Conservation (phyloP, 2,113 vertebrate species). For the Dromiciops gliroides region DNA sequence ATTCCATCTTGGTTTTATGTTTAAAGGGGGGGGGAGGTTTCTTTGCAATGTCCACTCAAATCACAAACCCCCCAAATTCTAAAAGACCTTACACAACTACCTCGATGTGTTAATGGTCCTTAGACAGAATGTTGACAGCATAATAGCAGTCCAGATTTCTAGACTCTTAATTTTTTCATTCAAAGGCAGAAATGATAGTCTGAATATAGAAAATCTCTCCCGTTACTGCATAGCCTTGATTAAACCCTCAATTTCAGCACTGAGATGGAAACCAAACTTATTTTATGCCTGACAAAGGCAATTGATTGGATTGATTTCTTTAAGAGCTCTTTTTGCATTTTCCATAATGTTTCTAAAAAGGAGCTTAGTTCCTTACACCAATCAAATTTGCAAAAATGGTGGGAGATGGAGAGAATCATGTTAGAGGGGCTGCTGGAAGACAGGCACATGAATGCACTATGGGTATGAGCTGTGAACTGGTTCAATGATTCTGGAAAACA, state of each 20-base stretch:
- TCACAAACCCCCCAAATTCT: slow-evolving; percentile 39
- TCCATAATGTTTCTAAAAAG: slow-evolving; percentile 43
- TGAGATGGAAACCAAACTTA: slow-evolving; percentile 36
- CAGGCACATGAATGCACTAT: not conserved
- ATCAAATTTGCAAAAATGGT: not conserved
- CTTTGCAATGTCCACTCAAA: slow-evolving; percentile 41
- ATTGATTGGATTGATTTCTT: slow-evolving; percentile 47
- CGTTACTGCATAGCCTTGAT: slow-evolving; percentile 1
- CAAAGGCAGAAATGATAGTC: slow-evolving; percentile 17
- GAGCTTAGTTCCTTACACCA: not conserved
- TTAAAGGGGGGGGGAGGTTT: not conserved
- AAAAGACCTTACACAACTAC: slow-evolving; percentile 50
- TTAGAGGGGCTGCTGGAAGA: not conserved
- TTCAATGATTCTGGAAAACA: not conserved
- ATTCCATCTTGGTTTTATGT: not conserved
- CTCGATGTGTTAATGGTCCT: slow-evolving; percentile 42
- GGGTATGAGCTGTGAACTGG: not conserved
- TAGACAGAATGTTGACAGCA: slow-evolving; percentile 16
- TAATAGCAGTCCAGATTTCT: slow-evolving; percentile 46
- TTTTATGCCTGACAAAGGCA: slow-evolving; percentile 32
- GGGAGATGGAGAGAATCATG: not conserved
- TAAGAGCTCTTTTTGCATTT: slow-evolving; percentile 48
- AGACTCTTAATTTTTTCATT: slow-evolving; percentile 52
- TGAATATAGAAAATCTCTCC: slow-evolving; percentile 33
- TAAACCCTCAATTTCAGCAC: slow-evolving; percentile 22